Base-by-base conservation (phyloP, 2,888 invertebrate species). In the Latheticus oryzae region DNA sequence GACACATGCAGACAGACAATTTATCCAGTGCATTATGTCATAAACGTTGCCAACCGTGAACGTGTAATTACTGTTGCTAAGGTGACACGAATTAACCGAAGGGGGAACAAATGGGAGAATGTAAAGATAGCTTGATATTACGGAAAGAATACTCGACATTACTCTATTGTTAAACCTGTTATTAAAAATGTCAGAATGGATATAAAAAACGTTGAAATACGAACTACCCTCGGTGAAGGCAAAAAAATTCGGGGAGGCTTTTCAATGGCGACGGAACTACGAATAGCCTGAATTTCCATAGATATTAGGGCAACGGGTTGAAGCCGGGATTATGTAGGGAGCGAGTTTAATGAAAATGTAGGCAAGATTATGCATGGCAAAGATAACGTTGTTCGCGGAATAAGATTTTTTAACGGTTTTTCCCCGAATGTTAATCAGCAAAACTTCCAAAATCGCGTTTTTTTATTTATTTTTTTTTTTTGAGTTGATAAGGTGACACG, bases 241-340 rank as follows among this genome's bases (percentile, higher is more conserved):
- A 35, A 37, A 21, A 21, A 19, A 12, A 38, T 38, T 19, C 19
- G 12, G 13, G 40, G 40, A 40, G 13, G 24, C 21, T 40, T 40
- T 11, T 24, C 23, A 24, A 11, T 13, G 40, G 40, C 40, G n/a
- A n/a, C n/a, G n/a, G n/a, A n/a, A n/a, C n/a, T n/a, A n/a, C n/a
- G n/a, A n/a, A n/a, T n/a, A n/a, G n/a, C n/a, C 23, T 24, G 40
- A 40, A 40, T 40, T 40, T 40, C 40, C 40, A 40, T 40, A 40
- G 40, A 40, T 40, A 40, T 40, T 40, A 13, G 12, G 24, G 4
- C 19, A 21, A 9, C 12, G 16, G 33, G 33, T n/a, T 5, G 33
- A 13, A 13, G 13, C 7, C n/a, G 15, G 33, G 33, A 33, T 33
- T 33, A 33, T 5, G 35, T 5, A 7, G 16, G 19, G 8, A 19